phyloP scores from a whole-genome alignment of 2,888 invertebrate genomes.

The Diadegma fenestrale region DNA sequence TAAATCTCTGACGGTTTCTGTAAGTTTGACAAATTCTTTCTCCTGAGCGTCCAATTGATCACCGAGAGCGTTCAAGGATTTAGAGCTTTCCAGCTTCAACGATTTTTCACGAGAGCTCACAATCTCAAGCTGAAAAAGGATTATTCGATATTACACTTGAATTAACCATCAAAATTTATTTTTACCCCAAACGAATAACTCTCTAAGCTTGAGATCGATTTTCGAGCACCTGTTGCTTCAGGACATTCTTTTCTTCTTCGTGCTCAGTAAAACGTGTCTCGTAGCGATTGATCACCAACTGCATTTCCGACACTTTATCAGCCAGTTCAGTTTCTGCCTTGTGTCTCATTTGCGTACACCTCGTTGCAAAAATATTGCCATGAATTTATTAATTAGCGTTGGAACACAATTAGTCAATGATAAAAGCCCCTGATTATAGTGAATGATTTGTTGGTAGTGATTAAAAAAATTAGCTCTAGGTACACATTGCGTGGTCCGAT shows the following conservation, averaged over 20 bases:
- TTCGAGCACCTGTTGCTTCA: slow-evolving; percentile 67
- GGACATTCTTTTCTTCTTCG: slow-evolving; percentile 69
- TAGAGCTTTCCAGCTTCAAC: slow-evolving; percentile 69
- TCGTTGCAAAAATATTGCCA: slow-evolving; percentile 18
- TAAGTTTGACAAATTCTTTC: slow-evolving; percentile 75
- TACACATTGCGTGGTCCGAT: too few species aligned
- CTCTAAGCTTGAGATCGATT: not conserved
- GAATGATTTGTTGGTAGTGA: not conserved
- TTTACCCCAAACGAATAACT: not conserved
- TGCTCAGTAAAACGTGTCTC: slow-evolving; percentile 64
- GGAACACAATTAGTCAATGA: not conserved
- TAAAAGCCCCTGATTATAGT: not conserved
- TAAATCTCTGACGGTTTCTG: slow-evolving; percentile 74
- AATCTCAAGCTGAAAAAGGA: slow-evolving; percentile 36
- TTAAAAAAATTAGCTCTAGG: too few species aligned
- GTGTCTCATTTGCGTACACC: slow-evolving; percentile 72
- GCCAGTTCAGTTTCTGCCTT: slow-evolving; percentile 70
- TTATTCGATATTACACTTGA: not conserved
- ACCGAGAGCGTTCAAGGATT: slow-evolving; percentile 73
- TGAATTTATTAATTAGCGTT: slow-evolving; percentile 15
- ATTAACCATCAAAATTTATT: not conserved
- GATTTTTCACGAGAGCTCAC: slow-evolving; percentile 39
- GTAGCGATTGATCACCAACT: slow-evolving; percentile 70
- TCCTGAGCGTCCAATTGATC: slow-evolving; percentile 75
- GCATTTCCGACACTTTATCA: slow-evolving; percentile 71